These are phyloP conservation scores for human DNA, from an alignment of 2,113 vertebrate genomes.

Conservation along the genomic window GRCh38 chr17:49049501-49050000, in stretches of 20 bases:
- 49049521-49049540: slow-evolving; percentile 87
- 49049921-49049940: background rate
- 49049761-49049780: slow-evolving; percentile 76
- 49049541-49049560: slow-evolving; percentile 22
- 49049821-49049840: slow-evolving; percentile 69
- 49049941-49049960: background rate
- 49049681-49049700: slow-evolving; percentile 80
- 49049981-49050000: background rate
- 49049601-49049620: slow-evolving; percentile 72
- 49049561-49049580: slow-evolving; percentile 77
- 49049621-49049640: background rate
- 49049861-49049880: slow-evolving; percentile 13
- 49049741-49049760: slow-evolving; percentile 52
- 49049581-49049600: slow-evolving; percentile 62
- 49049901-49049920: background rate
- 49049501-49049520: slow-evolving; percentile 81
- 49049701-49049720: slow-evolving; percentile 63
- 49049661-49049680: slow-evolving; percentile 52
- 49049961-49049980: background rate
- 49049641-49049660: background rate
- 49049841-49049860: slow-evolving; percentile 33
- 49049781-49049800: slow-evolving; percentile 69
- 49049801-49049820: slow-evolving; percentile 67
- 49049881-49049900: slow-evolving; percentile 34
- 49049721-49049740: slow-evolving; percentile 6